Conservation (phyloP, 2,113 vertebrate genomes). For the Argyrosomus japonicus region DNA sequence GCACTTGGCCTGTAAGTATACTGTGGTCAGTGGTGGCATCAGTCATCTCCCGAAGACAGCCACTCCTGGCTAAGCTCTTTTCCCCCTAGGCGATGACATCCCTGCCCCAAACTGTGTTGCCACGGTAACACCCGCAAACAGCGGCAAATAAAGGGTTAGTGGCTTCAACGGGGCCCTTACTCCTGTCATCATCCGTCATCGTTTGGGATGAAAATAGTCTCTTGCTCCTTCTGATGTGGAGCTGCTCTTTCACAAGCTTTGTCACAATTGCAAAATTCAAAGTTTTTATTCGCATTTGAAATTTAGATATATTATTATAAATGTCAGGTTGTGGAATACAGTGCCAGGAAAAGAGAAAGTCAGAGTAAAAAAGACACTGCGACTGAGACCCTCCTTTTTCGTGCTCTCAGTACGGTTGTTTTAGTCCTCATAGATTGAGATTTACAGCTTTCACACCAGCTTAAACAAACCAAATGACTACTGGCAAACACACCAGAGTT, state of each 20-base stretch:
- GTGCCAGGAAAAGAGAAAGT: not conserved
- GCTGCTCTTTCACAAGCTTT: conserved; percentile 16
- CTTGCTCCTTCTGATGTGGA: conserved; percentile 33
- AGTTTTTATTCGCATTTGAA: not conserved
- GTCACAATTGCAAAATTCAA: not conserved
- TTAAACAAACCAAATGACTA: not conserved
- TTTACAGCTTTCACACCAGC: not conserved
- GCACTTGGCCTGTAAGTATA: conserved; percentile 26
- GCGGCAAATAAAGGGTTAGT: conserved; percentile 59
- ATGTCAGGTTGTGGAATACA: not conserved
- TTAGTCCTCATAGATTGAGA: not conserved
- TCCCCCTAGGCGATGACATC: conserved; percentile 44
- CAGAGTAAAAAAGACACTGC: not conserved
- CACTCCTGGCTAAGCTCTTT: conserved; percentile 37
- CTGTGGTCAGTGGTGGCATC: conserved; percentile 44
- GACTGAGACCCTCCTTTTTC: not conserved
- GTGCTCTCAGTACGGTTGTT: not conserved
- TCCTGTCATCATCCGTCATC: conserved; percentile 22
- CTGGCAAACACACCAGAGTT: not conserved
- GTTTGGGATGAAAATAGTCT: conserved; percentile 36
- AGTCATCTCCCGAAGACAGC: conserved; percentile 28
- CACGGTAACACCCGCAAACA: conserved; percentile 72
- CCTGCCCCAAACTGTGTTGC: conserved; percentile 55
- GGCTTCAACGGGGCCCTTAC: conserved; percentile 21
- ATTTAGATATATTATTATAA: not conserved